phyloP scores from a whole-genome alignment of 1,140 invertebrate species.

The Zaprionus ornatus region DNA sequence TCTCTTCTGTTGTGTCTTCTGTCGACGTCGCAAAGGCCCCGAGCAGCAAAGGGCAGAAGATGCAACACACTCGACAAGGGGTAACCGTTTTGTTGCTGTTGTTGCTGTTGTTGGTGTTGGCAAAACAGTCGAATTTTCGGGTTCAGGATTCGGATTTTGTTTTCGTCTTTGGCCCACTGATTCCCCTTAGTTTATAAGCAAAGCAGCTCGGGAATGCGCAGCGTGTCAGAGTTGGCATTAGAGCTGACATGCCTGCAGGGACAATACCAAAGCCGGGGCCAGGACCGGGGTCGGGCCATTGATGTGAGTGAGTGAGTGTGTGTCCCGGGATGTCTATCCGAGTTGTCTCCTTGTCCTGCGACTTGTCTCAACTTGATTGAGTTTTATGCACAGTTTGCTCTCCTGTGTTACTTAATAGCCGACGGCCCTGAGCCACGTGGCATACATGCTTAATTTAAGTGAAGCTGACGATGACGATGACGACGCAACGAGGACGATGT shows the following conservation, averaged over 20 bases:
- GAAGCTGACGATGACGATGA: conserved; percentile 30
- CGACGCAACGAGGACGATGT: not conserved
- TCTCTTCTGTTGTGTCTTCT: conserved; percentile 26
- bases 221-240: conserved; percentile 76
- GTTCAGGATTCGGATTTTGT: conserved; percentile 30
- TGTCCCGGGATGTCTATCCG: not conserved
- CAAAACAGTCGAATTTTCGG: conserved; percentile 59
- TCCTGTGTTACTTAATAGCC: conserved; percentile 72
- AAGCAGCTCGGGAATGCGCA: conserved; percentile 52
- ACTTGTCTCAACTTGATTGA: conserved; percentile 75
- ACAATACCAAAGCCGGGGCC: conserved; percentile 43
- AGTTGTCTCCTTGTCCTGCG: conserved; percentile 8
- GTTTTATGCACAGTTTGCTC: conserved; percentile 79
- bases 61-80: conserved; percentile 28
- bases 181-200: conserved; percentile 43
- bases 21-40: conserved; percentile 49
- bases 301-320: conserved; percentile 46
- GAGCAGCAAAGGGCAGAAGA: conserved; percentile 63
- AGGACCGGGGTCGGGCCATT: conserved; percentile 61
- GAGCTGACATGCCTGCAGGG: conserved; percentile 77
- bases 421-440: conserved; percentile 62
- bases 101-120: conserved; percentile 49
- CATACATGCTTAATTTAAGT: conserved; percentile 73
- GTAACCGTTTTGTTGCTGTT: conserved; percentile 24
- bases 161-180: conserved; percentile 53